Evolutionary conservation across 2,797 vertebrate genomes (phyloP).

Genomic region (Muscicapa comitata): DNA sequence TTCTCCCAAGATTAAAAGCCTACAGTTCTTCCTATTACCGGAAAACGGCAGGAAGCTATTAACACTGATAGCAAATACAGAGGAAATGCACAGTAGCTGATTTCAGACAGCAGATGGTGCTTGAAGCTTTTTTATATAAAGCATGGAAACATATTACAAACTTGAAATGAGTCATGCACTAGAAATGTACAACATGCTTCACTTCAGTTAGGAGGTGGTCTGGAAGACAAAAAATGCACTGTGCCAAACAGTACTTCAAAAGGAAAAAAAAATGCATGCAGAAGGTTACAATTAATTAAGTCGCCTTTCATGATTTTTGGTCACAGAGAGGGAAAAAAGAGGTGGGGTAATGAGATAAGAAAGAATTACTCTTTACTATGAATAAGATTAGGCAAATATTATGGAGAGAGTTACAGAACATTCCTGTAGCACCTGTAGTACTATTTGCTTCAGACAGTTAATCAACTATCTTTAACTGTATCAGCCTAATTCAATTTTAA

Average conservation of each 20-base stretch:
- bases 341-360: too few relatives aligned
- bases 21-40: not conserved
- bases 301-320: not conserved
- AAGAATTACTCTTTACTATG: too few relatives aligned
- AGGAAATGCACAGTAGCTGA: not conserved
- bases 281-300: not conserved
- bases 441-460: not conserved
- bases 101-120: conserved; percentile 62
- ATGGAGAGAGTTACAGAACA: too few relatives aligned
- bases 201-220: not conserved
- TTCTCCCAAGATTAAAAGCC: not conserved
- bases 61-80: not conserved
- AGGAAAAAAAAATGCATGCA: not conserved
- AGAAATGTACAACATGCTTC: not conserved
- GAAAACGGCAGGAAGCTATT: not conserved
- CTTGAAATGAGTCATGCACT: not conserved
- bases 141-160: not conserved
- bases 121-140: not conserved
- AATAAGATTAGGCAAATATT: too few relatives aligned
- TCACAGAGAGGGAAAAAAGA: not conserved
- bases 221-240: not conserved
- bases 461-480: not conserved
- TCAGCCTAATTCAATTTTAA: not conserved
- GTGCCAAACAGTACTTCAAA: not conserved
- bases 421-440: not conserved